Evolutionary conservation across 64 coral and sea anemone species (phyloP).

Genomic region (Montipora cactus): DNA sequence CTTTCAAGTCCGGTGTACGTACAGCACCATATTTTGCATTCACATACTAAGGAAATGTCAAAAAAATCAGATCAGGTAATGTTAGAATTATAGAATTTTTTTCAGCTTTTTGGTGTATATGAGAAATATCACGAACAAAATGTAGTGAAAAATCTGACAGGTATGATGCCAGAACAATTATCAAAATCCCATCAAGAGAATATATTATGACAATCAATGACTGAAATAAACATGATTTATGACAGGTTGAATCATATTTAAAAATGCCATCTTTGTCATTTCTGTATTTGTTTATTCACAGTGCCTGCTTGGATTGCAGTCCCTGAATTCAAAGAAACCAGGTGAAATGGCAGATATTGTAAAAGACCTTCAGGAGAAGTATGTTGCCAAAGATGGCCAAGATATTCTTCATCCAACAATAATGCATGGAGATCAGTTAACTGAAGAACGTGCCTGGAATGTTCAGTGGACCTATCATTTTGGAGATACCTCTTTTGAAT

Average conservation of each 20-base stretch:
- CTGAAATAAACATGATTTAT: too few relatives aligned
- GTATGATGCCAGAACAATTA: too few relatives aligned
- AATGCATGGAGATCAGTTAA: conserved; percentile 48
- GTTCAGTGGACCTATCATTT: conserved; percentile 20
- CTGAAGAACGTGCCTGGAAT: conserved; percentile 43
- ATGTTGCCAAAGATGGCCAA: conserved; percentile 9
- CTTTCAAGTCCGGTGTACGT: too few relatives aligned
- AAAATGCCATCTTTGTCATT: too few relatives aligned
- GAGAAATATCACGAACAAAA: too few relatives aligned
- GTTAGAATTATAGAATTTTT: background rate
- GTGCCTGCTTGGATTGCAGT: background rate
- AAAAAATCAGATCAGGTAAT: conserved; percentile 35
- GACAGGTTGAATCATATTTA: too few relatives aligned
- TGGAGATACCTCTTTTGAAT: background rate
- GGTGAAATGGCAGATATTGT: conserved; percentile 47
- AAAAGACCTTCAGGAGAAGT: background rate
- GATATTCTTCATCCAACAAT: conserved; percentile 28
- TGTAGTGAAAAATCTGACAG: too few relatives aligned
- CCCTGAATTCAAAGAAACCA: conserved; percentile 31
- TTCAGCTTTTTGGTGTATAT: too few relatives aligned
- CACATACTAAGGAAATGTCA: conserved; percentile 13
- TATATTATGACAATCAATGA: too few relatives aligned
- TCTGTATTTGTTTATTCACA: too few relatives aligned
- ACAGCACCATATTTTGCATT: background rate
- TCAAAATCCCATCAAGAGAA: too few relatives aligned